Percentiles rank a stretch among this genome's conserved stretches.
phyloP scores from a whole-genome alignment of 2,888 invertebrate genomes.

The Pseudococcus viburni region DNA sequence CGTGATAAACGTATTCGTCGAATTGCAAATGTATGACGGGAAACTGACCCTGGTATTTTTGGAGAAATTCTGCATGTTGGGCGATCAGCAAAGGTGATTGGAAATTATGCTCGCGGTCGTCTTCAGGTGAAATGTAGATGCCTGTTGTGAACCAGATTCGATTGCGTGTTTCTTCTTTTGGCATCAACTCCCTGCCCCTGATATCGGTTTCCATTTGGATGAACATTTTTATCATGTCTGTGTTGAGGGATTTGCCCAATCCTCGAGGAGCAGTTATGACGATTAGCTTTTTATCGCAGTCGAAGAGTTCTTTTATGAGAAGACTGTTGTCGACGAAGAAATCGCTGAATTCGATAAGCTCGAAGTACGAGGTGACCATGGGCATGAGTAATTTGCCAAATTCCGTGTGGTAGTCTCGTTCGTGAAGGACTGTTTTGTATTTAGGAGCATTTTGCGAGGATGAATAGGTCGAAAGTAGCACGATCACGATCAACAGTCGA shows the following conservation, averaged over 20 bases:
- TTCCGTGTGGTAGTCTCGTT: conserved; percentile 16
- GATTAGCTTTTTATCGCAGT: conserved; percentile 2
- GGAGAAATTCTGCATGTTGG: not conserved
- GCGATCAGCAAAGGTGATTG: conserved; percentile 12
- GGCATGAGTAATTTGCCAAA: not conserved
- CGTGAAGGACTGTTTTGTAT: not conserved
- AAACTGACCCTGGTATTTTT: not conserved
- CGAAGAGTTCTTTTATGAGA: not conserved
- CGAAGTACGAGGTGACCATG: not conserved
- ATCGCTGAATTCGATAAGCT: conserved; percentile 19
- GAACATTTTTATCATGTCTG: conserved; percentile 7
- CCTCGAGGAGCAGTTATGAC: not conserved
- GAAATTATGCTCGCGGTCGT: conserved; percentile 1
- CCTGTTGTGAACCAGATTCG: not conserved
- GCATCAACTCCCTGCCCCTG: not conserved
- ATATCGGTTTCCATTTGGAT: not conserved
- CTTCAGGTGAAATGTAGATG: not conserved
- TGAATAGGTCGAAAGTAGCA: too few species aligned
- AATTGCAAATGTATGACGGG: conserved; percentile 4
- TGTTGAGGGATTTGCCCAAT: not conserved
- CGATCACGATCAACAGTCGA: too few species aligned
- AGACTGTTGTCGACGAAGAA: conserved; percentile 38
- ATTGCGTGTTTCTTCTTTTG: not conserved
- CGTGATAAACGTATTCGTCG: conserved; percentile 9
- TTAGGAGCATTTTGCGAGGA: too few species aligned